Conservation (phyloP, 2,113 vertebrate species). For the Embiotoca jacksoni region DNA sequence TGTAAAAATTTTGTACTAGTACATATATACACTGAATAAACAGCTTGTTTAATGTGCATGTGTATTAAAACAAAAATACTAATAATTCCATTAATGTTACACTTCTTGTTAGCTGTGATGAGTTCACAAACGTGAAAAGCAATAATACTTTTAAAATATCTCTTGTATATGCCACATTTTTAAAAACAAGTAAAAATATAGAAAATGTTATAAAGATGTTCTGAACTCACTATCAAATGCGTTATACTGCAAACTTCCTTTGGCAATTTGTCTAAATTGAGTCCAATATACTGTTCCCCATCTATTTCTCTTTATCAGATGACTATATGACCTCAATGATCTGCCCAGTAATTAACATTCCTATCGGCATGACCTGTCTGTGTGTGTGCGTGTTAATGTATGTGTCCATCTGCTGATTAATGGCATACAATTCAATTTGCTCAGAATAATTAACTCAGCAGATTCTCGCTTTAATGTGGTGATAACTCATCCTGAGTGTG, state of each 20-base stretch:
- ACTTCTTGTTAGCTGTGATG: no score
- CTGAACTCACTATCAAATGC: not conserved
- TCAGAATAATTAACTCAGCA: conserved; percentile 78
- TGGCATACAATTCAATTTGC: conserved; percentile 77
- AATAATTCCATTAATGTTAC: no score
- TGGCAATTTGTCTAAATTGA: conserved; percentile 26
- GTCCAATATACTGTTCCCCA: conserved; percentile 23
- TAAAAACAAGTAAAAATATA: not conserved
- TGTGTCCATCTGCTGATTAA: conserved; percentile 77
- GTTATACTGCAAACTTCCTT: conserved; percentile 6
- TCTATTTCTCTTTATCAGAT: conserved; percentile 54
- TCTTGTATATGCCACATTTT: not conserved
- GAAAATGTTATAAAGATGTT: conserved; percentile 1
- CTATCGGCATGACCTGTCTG: conserved; percentile 58
- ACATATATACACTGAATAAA: no score
- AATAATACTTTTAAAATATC: no score
- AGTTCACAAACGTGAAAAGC: no score
- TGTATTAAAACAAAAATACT: no score
- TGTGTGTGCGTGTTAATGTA: conserved; percentile 64
- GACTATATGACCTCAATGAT: conserved; percentile 64
- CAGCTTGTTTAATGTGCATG: no score
- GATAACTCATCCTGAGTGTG: conserved; percentile 65
- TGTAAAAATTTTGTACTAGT: no score
- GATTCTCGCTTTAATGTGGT: conserved; percentile 69
- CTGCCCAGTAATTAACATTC: conserved; percentile 71